These are phyloP conservation scores for Phylloscopus trochilus DNA, from an alignment of 2,113 vertebrate species.

Conservation along the genomic window DNA sequence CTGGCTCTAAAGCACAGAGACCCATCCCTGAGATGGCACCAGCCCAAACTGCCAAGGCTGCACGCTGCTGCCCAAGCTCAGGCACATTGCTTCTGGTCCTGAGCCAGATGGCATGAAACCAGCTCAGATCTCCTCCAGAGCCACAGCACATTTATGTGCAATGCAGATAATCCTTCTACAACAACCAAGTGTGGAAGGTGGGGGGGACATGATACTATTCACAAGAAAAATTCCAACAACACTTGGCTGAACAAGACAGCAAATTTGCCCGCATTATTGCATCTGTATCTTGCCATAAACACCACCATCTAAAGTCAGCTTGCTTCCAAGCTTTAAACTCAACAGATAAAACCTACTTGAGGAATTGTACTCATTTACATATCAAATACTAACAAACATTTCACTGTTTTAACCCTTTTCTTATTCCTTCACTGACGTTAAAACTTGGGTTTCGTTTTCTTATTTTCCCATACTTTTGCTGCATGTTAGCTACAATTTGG, in stretches of 20 bases:
- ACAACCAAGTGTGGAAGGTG: neutral
- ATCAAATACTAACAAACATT: neutral
- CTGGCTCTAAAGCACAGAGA: neutral
- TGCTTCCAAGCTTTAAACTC: neutral
- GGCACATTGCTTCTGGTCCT: neutral
- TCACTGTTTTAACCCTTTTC: neutral
- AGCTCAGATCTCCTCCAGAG: neutral
- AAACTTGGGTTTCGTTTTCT: neutral
- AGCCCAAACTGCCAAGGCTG: neutral
- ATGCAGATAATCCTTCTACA: neutral
- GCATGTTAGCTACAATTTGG: neutral
- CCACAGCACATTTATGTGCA: neutral
- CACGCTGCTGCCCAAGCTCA: neutral
- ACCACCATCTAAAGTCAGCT: neutral
- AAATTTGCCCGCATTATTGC: neutral
- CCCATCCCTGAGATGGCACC: neutral
- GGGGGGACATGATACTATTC: neutral
- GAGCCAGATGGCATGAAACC: neutral
- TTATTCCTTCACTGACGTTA: neutral
- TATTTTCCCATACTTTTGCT: neutral
- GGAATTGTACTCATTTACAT: neutral
- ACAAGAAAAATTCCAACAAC: neutral
- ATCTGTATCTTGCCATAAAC: neutral
- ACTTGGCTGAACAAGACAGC: neutral
- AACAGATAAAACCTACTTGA: neutral